These are phyloP conservation scores for Machimus atricapillus DNA, from an alignment of 2,888 invertebrate species.

Conservation along the genomic window DNA sequence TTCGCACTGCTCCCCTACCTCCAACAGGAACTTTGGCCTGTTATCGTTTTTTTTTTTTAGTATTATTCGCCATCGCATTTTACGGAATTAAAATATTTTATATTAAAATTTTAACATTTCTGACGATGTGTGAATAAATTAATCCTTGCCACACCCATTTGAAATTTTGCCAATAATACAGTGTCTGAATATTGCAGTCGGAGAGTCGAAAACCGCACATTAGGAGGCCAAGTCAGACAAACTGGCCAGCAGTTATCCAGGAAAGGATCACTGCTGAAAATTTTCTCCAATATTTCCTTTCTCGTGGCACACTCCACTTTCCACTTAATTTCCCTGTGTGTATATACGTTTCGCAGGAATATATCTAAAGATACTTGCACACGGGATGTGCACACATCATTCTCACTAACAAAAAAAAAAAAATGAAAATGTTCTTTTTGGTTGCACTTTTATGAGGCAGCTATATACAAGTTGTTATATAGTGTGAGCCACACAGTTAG, in stretches of 20 bases:
- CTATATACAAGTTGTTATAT: background rate
- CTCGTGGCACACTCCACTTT: background rate
- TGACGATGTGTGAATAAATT: background rate
- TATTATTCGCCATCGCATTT: background rate
- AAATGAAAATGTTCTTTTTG: background rate
- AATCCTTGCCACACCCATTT: constrained; percentile 36
- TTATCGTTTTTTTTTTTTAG: background rate
- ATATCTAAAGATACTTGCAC: background rate
- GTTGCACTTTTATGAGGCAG: background rate
- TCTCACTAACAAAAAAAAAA: background rate
- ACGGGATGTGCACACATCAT: background rate
- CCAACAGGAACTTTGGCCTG: background rate
- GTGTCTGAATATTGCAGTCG: constrained; percentile 11
- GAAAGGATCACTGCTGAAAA: background rate
- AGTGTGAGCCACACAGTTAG: background rate
- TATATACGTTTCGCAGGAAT: background rate
- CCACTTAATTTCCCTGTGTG: background rate
- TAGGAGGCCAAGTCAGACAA: background rate
- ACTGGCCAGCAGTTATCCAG: background rate
- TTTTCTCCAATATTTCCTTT: background rate
- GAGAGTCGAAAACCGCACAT: constrained; percentile 20
- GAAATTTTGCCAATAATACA: constrained; percentile 34
- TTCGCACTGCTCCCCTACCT: background rate
- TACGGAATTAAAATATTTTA: background rate
- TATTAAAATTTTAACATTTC: no score